Evolutionary conservation across 2,797 vertebrate species (phyloP).

Genomic region (Synanceia verrucosa): DNA sequence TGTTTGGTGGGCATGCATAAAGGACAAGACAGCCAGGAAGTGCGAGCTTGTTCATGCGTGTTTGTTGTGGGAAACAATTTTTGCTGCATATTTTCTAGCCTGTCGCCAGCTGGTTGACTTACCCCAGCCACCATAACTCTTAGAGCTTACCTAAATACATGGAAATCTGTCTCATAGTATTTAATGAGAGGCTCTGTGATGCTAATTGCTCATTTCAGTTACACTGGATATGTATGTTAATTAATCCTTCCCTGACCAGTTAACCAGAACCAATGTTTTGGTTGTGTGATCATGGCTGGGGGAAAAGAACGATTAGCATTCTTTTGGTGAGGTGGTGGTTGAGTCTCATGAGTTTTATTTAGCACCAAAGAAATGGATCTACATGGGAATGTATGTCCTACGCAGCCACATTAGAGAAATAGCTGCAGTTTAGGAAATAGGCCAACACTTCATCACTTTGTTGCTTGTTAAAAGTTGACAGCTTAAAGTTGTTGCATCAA

Average conservation of each 20-base stretch:
- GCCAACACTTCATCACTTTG: not conserved
- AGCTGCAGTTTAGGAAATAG: not conserved
- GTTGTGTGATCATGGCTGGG: constrained; percentile 23
- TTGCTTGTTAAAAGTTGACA: no score
- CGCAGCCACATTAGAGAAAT: not conserved
- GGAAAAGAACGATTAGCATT: constrained; percentile 31
- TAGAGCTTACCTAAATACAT: constrained; percentile 29
- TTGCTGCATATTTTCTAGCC: constrained; percentile 38
- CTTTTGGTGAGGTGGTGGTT: not conserved
- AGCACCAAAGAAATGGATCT: not conserved
- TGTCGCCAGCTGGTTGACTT: constrained; percentile 21
- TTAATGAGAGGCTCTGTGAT: constrained; percentile 44
- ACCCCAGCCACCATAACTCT: constrained; percentile 16
- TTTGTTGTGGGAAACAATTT: constrained; percentile 16
- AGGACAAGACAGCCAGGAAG: not conserved
- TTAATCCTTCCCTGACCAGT: constrained; percentile 48
- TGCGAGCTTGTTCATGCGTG: not conserved
- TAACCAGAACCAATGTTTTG: constrained; percentile 39
- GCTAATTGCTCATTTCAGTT: constrained; percentile 34
- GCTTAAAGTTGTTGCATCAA: not conserved
- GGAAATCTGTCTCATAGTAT: constrained; percentile 40
- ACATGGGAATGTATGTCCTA: not conserved
- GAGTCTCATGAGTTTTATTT: constrained; percentile 16
- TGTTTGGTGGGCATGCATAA: not conserved
- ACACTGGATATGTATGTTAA: constrained; percentile 25